Base-by-base conservation (phyloP, 2,113 vertebrate genomes). In the Otolemur garnettii region DNA sequence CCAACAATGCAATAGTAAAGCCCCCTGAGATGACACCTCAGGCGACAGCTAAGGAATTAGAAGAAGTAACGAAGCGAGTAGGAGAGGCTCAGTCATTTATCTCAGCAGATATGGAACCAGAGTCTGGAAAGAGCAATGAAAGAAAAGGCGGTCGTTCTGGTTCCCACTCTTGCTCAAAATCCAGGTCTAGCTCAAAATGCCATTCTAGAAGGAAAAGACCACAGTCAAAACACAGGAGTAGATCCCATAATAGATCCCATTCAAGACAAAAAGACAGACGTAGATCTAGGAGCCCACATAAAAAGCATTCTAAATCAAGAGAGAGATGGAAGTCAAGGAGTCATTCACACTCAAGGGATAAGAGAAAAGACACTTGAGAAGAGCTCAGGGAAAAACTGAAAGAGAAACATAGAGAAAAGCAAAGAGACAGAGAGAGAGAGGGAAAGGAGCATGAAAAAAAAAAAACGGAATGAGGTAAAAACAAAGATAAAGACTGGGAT, bases 1-100 rank as follows among this genome's bases (percentile, higher is more conserved):
- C 99, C 98, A 99, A 99, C 98, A 99, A 99, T 92, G 99, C 99
- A 98, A 99, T 99, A 94, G 99, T 99, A 90, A 99, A 99, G 93
- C 99, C 99, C 28, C 99, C 99, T 78, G 99, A 99, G 98, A 98
- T 99, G 98, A 99, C 99, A 13, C 99, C 99, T 2, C 99, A 99
- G 98, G 99, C 99, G 78, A 99, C 99, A 91, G 99, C 99, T 71
- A 99, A 99, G 98, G 99, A 99, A 71, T 98, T 99, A 42, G 99
- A 99, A 97, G 99, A 98, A 90, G 99, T 99, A 96, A 99, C 99
- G 99, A 99, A 99, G 98, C 98, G 99, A 95, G 99, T 99, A 62
- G 98, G 99, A 83, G 99, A 99, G 97, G 99, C 99, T 55, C 99
- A 99, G 94, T 99, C 98, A 33, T 99, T 99, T 92, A 99, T 99